These are phyloP conservation scores for Acrocyrtus sp. DNA, from an alignment of 2,888 invertebrate species.

Conservation along the genomic window DNA sequence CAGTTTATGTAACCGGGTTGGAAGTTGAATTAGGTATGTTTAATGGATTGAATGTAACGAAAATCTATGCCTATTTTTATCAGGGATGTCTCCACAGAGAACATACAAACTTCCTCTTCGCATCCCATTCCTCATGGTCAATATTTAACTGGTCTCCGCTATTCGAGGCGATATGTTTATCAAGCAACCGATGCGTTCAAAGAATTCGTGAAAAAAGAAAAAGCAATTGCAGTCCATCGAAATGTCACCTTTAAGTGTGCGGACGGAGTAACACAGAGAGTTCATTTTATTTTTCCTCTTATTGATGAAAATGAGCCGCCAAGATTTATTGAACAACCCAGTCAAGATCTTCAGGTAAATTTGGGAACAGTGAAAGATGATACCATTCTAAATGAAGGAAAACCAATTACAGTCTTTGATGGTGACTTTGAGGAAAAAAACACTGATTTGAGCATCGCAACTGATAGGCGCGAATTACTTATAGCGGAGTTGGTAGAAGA, in stretches of 20 bases:
- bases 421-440: slow-evolving; percentile 13
- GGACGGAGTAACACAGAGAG: neutral
- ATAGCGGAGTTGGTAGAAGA: neutral
- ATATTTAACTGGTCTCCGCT: slow-evolving; percentile 30
- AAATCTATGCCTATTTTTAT: neutral
- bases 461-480: slow-evolving; percentile 17
- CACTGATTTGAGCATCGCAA: neutral
- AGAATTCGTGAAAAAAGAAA: slow-evolving; percentile 11
- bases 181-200: neutral
- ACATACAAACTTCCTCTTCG: slow-evolving; percentile 10
- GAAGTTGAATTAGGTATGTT: neutral
- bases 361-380: neutral
- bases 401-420: slow-evolving; percentile 13
- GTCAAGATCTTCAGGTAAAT: neutral
- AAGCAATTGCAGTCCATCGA: neutral
- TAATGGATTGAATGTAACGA: neutral
- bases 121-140: slow-evolving; percentile 2
- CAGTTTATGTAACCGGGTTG: no score
- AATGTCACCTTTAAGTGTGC: slow-evolving; percentile 20
- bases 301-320: slow-evolving; percentile 34
- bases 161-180: slow-evolving; percentile 10
- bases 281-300: slow-evolving; percentile 24
- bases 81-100: slow-evolving; percentile 16
- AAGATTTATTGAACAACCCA: neutral
- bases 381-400: slow-evolving; percentile 6